Evolutionary conservation across 1,140 invertebrate genomes (phyloP), one percentile per base, ranked within the genome.

Genomic region (Schlechtendalia chinensis): DNA sequence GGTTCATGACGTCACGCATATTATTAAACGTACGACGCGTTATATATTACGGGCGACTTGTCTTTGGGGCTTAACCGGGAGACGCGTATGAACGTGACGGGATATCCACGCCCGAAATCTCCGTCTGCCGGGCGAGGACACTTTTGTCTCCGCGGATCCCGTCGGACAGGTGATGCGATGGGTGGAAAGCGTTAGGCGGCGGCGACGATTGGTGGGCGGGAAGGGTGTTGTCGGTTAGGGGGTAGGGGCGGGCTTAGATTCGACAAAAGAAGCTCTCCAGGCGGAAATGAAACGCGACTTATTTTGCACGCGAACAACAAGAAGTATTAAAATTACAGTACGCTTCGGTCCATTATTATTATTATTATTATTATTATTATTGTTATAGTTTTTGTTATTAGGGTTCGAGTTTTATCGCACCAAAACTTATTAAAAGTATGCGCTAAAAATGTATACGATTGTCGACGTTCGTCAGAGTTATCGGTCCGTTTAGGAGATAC

Each of bases 261-360:
- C 4, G 39, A 45, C 54, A 77, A 77, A 77, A 75, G 72, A 75
- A 77, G 74, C 74, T 77, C 56, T 58, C 56, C 74, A 29, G 59
- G 74, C 74, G 74, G 74, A 77, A 77, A 77, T 58, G 74, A 77
- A 77, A 77, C 74, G 54, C 74, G 74, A 59, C 56, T 77, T 77
- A 77, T 77, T 77, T 59, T 32, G 54, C 74, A 47, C 56, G 56
- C 56, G 54, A 77, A 77, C 39, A 50, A 69, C 12, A n/a, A 19
- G 56, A 17, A 32, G 74, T 77, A 77, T 77, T 77, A 77, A 77
- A 77, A 59, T 69, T 69, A 59, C 56, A 19, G 54, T 59, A 77
- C 8, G 32, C 32, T 17, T 77, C 53, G 74, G 56, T 59, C 56
- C 56, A 19, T 16, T 24, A 67, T 47, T 24, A 69, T 47, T 24